Percentiles rank a stretch among this genome's conserved stretches.
Conservation (phyloP, 2,888 invertebrate species). For the Andrena praecox region DNA sequence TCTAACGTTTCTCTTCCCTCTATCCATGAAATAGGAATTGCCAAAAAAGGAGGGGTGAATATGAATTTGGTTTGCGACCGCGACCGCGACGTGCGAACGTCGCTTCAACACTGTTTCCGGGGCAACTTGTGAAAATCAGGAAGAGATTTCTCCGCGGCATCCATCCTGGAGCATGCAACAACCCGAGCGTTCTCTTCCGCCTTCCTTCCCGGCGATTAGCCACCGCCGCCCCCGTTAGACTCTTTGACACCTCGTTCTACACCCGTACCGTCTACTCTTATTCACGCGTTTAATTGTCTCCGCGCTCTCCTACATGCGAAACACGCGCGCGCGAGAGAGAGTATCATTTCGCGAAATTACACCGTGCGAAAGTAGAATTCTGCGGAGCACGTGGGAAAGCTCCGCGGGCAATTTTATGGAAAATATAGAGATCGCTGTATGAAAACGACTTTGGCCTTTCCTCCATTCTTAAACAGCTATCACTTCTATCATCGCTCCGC, state of each 20-base stretch:
- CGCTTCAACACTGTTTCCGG: slow-evolving; percentile 48
- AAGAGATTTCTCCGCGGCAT: slow-evolving; percentile 47
- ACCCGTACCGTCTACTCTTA: slow-evolving; percentile 16
- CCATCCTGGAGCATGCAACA: slow-evolving; percentile 41
- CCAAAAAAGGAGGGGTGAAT: neutral
- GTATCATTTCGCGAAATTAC: slow-evolving; percentile 43
- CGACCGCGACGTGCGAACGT: slow-evolving; percentile 50
- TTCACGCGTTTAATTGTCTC: slow-evolving; percentile 51
- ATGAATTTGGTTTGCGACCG: slow-evolving; percentile 45
- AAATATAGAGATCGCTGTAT: slow-evolving; percentile 52
- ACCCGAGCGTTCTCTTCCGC: neutral
- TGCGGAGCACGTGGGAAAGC: slow-evolving; percentile 47
- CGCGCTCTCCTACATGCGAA: slow-evolving; percentile 1
- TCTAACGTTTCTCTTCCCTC: neutral
- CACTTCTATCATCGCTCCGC: neutral
- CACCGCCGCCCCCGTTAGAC: slow-evolving; percentile 15
- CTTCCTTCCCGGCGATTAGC: slow-evolving; percentile 41
- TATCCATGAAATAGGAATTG: neutral
- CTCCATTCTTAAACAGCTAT: slow-evolving; percentile 2
- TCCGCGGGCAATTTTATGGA: slow-evolving; percentile 41
- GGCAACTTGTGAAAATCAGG: slow-evolving; percentile 56
- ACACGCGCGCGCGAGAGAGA: slow-evolving; percentile 3
- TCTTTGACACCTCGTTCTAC: slow-evolving; percentile 34
- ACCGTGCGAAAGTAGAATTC: slow-evolving; percentile 49
- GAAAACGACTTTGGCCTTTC: slow-evolving; percentile 23